Evolutionary conservation across 2,888 invertebrate species (phyloP), one percentile per base, ranked within the genome.

Genomic region (Dasypolia templi): DNA sequence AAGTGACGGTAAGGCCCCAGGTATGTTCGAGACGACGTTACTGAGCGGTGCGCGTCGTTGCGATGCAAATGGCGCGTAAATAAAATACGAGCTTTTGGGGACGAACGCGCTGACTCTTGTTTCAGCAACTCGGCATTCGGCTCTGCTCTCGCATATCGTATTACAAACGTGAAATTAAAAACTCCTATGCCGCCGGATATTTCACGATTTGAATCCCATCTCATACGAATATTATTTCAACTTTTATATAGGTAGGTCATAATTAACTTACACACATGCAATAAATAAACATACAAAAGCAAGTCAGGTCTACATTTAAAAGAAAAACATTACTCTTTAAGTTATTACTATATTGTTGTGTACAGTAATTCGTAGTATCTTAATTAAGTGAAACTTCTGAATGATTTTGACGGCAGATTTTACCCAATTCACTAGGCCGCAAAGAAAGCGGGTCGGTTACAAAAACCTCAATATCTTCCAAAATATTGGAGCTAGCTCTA

Each of bases 41-140:
- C 64, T 39, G 79, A 77, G 78, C 81, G 65, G 83, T 72, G 88
- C 72, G 87, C 86, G 86, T 83, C 85, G 84, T 82, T 80, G 84
- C 86, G 89, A 88, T 91, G 92, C 91, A 93, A 93, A 94, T 94
- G 92, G 91, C 84, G 89, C 89, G 92, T 94, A 93, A 95, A 95
- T 95, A 95, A 95, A 92, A 93, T 93, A 95, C 89, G 92, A 93
- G 88, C 79, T 80, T 84, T 81, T 75, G 74, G 85, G 85, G 88
- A 83, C 81, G 71, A 75, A 80, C 71, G 71, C 73, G 79, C 76
- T 77, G 81, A 84, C 81, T 83, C 87, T 80, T 81, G 82, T 88
- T 88, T 81, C 75, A 85, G 75, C 42, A 69, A 79, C 80, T 75
- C 79, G 46, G 76, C 75, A 49, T 66, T 73, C 73, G 58, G 49